Conservation (phyloP, 2,113 vertebrate genomes). For the Siniperca knerii region DNA sequence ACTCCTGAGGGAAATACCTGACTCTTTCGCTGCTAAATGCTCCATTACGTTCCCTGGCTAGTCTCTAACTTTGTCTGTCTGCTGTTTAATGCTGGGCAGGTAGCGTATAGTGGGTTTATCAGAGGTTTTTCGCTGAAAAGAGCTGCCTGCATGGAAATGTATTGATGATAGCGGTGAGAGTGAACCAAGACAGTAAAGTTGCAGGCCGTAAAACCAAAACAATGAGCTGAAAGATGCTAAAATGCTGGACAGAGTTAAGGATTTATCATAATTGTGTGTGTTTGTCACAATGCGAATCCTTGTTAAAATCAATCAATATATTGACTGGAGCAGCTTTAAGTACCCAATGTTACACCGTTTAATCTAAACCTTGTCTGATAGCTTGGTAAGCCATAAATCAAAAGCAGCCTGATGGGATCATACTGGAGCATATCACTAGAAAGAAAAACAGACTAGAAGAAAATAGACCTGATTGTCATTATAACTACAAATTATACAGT, state of each 20-base stretch:
- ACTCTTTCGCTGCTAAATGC: not conserved
- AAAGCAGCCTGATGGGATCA: conserved; percentile 7
- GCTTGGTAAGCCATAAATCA: conserved; percentile 3
- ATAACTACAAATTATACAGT: conserved; percentile 43
- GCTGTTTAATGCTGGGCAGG: not conserved
- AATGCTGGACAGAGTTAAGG: not conserved
- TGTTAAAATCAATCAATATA: not conserved
- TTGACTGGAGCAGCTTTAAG: not conserved
- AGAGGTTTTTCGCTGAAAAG: not conserved
- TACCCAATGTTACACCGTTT: not conserved
- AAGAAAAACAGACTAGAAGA: conserved; percentile 1
- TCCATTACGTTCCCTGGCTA: not conserved
- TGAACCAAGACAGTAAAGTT: not conserved
- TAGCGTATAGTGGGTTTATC: not conserved
- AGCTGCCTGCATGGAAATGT: not conserved
- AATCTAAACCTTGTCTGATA: not conserved
- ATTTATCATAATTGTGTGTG: not conserved
- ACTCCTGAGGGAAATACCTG: not conserved
- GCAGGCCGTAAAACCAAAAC: not conserved
- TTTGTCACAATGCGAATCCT: not conserved
- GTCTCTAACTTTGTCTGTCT: not conserved
- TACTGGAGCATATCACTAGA: conserved; percentile 27
- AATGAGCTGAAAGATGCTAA: not conserved
- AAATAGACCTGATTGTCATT: conserved; percentile 37
- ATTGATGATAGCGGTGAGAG: too few relatives aligned